Percentiles rank a stretch among this genome's conserved stretches.
Evolutionary conservation across 1,140 invertebrate species (phyloP).

Genomic region (Littorina saxatilis): DNA sequence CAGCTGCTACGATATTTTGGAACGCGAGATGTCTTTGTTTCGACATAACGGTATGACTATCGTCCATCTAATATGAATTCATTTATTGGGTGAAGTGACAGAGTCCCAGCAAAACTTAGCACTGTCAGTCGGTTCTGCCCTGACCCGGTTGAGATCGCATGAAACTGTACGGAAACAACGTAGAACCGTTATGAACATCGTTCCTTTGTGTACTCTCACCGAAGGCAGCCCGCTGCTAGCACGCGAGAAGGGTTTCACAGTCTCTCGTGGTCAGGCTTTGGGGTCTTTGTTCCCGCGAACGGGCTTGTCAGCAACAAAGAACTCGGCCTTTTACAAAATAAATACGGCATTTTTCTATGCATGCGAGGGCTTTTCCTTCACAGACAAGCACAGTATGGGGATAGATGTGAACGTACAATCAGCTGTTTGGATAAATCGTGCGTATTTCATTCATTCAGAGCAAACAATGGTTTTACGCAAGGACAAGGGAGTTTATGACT

Average conservation of each 20-base stretch:
- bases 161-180: background rate
- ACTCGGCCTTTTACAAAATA: conserved; percentile 4
- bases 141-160: background rate
- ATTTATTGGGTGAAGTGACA: no score
- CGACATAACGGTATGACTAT: no score
- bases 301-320: conserved; percentile 27
- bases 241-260: no score
- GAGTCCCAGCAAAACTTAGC: background rate
- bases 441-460: conserved; percentile 24
- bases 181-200: background rate
- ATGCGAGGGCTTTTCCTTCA: background rate
- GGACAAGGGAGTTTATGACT: conserved; percentile 49
- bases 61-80: no score
- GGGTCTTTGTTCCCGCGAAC: conserved; percentile 22
- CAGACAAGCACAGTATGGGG: background rate
- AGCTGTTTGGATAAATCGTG: conserved; percentile 25
- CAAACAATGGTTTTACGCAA: conserved; percentile 40
- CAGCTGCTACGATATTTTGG: no score
- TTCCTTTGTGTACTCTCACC: background rate
- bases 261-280: background rate
- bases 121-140: no score
- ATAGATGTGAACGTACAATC: background rate
- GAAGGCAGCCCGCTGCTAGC: background rate
- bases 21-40: no score
- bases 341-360: background rate